Conservation (phyloP, 2,113 vertebrate species). For the Thermophis baileyi region DNA sequence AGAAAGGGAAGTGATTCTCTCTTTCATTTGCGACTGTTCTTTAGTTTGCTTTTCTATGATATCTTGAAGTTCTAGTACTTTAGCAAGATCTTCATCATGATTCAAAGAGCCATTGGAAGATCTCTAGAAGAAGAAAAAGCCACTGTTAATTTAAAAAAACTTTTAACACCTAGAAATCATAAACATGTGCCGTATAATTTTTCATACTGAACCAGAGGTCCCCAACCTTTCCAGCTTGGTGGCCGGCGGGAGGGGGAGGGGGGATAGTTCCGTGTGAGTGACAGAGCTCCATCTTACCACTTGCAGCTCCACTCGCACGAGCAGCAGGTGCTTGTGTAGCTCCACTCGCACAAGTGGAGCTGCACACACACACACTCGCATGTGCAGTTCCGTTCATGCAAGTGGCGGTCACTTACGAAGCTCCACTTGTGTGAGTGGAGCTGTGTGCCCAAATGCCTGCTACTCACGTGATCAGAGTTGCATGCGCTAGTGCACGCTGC, state of each 20-base stretch:
- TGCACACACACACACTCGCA: no score
- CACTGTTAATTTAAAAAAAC: neutral
- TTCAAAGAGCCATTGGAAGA: conserved; percentile 84
- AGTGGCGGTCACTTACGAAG: no score
- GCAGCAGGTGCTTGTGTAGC: neutral
- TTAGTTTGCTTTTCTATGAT: conserved; percentile 84
- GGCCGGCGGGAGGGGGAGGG: neutral
- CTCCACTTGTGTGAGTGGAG: no score
- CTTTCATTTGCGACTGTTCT: conserved; percentile 92
- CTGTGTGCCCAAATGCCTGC: no score
- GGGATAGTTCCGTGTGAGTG: neutral
- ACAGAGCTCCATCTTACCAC: neutral
- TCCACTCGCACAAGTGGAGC: neutral
- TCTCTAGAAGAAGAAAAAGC: conserved; percentile 63
- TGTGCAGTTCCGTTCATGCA: no score
- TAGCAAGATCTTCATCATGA: conserved; percentile 84
- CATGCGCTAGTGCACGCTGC: no score
- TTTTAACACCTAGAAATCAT: neutral
- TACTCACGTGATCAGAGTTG: no score
- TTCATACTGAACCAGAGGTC: neutral
- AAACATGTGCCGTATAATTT: neutral
- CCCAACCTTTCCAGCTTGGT: neutral
- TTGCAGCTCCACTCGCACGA: neutral
- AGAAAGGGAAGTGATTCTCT: conserved; percentile 84
- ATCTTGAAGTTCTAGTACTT: conserved; percentile 88